Base-by-base conservation (phyloP, 2,113 vertebrate genomes). In the Eulemur rufifrons region DNA sequence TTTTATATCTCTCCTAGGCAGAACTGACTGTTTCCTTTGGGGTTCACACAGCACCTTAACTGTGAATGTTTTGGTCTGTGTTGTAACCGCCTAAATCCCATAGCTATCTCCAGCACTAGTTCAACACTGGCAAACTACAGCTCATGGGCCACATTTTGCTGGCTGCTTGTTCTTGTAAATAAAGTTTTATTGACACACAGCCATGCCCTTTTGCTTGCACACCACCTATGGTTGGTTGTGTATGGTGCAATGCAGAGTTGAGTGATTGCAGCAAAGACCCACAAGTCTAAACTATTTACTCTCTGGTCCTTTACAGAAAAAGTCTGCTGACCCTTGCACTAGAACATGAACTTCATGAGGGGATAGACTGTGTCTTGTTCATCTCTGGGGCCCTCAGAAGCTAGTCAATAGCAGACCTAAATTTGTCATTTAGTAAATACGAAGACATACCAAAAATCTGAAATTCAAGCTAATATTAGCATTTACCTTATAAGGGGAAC, bases 401-500 rank as follows among this genome's bases (percentile, higher is more conserved):
- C 37, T 66, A 56, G 29, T 12, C 8, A 2, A 25, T 2, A 45
- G 37, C n/a, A 69, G 76, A 69, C 14, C 14, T 74, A 83, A 83
- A 68, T 87, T 92, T 63, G 39, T 92, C 52, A 89, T 29, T 76
- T 47, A 56, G 13, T 77, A 6, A 74, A 74, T 64, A 42, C 21
- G 69, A 95, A 94, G 50, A 56, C 81, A 25, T 23, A 84, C 37
- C 23, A 81, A 89, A 61, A 69, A 86, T 61, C 50, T 93, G n/a
- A 78, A 94, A 83, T 80, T 86, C 56, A 95, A 86, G 45, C 37
- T 64, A 87, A 37, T 25, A 23, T 54, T 74, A 91, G 21, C 25
- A 87, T 84, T 90, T 94, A 81, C 83, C 50, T 86, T 71, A 6
- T 87, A 84, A 94, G 77, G 73, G 17, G 89, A 94, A 96, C 6